Percentiles rank a stretch among this genome's conserved stretches.
These are phyloP conservation scores for Karalla daura DNA, from an alignment of 2,797 vertebrate genomes.

Conservation along the genomic window DNA sequence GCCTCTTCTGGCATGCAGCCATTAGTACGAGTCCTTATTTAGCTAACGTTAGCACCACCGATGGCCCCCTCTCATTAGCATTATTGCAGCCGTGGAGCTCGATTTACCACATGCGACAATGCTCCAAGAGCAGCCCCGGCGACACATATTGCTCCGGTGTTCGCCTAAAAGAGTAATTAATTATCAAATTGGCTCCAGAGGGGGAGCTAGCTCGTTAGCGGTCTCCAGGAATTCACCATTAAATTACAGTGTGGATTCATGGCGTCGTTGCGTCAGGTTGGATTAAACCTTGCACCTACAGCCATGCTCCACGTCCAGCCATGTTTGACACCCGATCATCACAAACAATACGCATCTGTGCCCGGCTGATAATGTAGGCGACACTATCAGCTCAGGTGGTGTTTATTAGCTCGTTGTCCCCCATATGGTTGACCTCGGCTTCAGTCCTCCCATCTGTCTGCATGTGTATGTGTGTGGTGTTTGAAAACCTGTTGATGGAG, in stretches of 20 bases:
- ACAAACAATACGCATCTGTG: neutral
- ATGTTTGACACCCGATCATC: no score
- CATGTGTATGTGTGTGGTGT: neutral
- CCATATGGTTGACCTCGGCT: constrained; percentile 29
- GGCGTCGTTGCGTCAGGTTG: constrained; percentile 66
- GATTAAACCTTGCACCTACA: constrained; percentile 35
- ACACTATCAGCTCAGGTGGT: neutral
- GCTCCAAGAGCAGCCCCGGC: neutral
- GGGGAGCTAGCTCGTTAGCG: constrained; percentile 73
- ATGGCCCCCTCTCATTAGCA: constrained; percentile 46
- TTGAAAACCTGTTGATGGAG: neutral
- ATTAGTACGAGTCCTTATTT: constrained; percentile 78
- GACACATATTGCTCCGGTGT: neutral
- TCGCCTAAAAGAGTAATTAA: constrained; percentile 7
- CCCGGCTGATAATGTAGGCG: constrained; percentile 5
- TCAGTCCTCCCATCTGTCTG: constrained; percentile 42
- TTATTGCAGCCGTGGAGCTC: constrained; percentile 2
- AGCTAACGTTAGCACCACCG: constrained; percentile 72
- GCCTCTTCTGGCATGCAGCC: constrained; percentile 82
- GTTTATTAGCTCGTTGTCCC: constrained; percentile 39
- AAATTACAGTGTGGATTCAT: constrained; percentile 74
- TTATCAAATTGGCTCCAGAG: constrained; percentile 34
- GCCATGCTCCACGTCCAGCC: neutral
- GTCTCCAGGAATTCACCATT: constrained; percentile 71
- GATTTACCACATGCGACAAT: neutral